phyloP scores from a whole-genome alignment of 2,888 invertebrate species.

The Drepanosiphum platanoidis region DNA sequence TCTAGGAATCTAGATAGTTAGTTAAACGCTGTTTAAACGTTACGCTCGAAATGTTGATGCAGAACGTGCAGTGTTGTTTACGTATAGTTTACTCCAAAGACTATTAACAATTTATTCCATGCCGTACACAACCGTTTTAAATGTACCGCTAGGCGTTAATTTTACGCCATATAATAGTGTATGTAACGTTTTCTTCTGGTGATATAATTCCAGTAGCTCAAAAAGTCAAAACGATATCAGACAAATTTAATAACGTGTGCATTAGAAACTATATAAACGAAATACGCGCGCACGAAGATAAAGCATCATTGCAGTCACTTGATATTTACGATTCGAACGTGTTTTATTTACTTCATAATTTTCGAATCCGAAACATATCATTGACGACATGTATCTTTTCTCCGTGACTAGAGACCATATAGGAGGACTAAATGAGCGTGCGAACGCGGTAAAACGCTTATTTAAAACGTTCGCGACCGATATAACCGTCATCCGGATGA shows the following conservation, averaged over 20 bases:
- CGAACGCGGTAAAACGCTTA: neutral
- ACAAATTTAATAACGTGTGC: neutral
- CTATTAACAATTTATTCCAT: conserved; percentile 4
- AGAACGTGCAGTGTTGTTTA: neutral
- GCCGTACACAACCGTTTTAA: neutral
- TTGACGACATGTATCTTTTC: conserved; percentile 12
- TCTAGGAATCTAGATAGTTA: neutral
- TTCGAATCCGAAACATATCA: neutral
- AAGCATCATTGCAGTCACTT: too few species aligned
- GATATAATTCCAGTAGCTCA: conserved; percentile 2
- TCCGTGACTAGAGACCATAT: neutral
- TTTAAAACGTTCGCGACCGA: neutral
- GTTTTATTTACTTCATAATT: conserved; percentile 28
- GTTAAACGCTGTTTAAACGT: neutral
- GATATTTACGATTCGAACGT: too few species aligned
- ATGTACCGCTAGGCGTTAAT: neutral
- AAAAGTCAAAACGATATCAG: neutral
- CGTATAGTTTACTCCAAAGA: conserved; percentile 2
- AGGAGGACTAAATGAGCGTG: neutral
- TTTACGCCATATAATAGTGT: too few species aligned
- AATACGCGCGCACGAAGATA: too few species aligned
- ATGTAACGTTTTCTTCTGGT: neutral
- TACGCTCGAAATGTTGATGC: neutral
- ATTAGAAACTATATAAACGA: too few species aligned
- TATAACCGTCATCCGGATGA: too few species aligned